Conservation (phyloP, 2,888 invertebrate species). For the Drosophila koepferae region DNA sequence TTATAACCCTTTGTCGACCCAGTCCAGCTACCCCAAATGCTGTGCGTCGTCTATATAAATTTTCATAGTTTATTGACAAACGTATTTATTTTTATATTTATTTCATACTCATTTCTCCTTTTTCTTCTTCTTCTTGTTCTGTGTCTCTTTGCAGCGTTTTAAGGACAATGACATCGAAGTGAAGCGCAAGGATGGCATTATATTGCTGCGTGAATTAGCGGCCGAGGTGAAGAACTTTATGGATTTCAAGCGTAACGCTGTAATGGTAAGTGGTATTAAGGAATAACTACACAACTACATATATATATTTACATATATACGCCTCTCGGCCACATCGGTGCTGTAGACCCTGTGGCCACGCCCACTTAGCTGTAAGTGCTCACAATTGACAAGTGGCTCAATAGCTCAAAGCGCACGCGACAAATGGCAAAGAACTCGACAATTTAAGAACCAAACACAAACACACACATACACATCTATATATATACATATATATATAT, state of each 20-base stretch:
- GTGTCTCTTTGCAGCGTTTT: slow-evolving; percentile 89
- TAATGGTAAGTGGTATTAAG: slow-evolving; percentile 89
- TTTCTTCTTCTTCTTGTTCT: neutral
- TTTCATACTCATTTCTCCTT: slow-evolving; percentile 7
- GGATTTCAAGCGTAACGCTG: slow-evolving; percentile 96
- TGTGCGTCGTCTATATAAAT: slow-evolving; percentile 48
- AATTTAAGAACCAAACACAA: slow-evolving; percentile 43
- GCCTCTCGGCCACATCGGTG: neutral
- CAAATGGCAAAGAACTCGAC: slow-evolving; percentile 42
- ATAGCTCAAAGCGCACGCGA: slow-evolving; percentile 66
- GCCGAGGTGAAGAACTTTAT: slow-evolving; percentile 96
- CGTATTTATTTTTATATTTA: slow-evolving; percentile 32
- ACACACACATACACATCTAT: slow-evolving; percentile 10
- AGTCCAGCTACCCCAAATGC: neutral
- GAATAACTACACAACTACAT: neutral
- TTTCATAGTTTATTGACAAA: slow-evolving; percentile 68
- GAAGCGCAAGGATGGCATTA: slow-evolving; percentile 92
- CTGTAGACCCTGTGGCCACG: neutral
- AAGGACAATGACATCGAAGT: slow-evolving; percentile 92
- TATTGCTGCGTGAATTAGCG: slow-evolving; percentile 94
- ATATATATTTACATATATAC: neutral
- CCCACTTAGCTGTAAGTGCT: slow-evolving; percentile 29
- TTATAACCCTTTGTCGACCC: slow-evolving; percentile 47
- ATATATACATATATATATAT: neutral
- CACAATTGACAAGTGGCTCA: slow-evolving; percentile 75